These are phyloP conservation scores for Lithodes maja DNA, from an alignment of 2,888 invertebrate species.

Conservation along the genomic window DNA sequence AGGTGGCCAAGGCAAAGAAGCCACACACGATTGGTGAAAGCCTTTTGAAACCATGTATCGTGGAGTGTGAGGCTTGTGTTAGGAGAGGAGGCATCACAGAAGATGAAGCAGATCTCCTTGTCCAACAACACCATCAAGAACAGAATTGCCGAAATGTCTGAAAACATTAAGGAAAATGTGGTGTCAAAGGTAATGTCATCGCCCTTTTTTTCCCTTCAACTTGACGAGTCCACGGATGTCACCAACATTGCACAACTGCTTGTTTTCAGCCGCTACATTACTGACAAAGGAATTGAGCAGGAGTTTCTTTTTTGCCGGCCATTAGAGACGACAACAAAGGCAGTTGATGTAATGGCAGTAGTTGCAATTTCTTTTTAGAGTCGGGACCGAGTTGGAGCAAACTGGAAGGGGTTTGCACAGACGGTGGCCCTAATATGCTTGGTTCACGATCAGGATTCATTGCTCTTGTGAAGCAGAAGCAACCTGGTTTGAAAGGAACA, in stretches of 20 bases:
- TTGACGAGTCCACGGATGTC: slow-evolving; percentile 32
- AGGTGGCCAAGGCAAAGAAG: slow-evolving; percentile 34
- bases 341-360: neutral
- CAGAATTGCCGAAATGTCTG: slow-evolving; percentile 39
- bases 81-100: slow-evolving; percentile 26
- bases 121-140: slow-evolving; percentile 39
- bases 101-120: slow-evolving; percentile 41
- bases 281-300: slow-evolving; percentile 1
- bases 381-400: slow-evolving; percentile 12
- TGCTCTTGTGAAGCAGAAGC: neutral
- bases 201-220: slow-evolving; percentile 19
- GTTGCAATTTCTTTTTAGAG: neutral
- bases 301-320: slow-evolving; percentile 30
- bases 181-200: slow-evolving; percentile 28
- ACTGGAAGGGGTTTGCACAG: neutral
- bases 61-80: slow-evolving; percentile 20
- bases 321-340: slow-evolving; percentile 13
- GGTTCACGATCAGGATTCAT: neutral
- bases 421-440: neutral
- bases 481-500: slow-evolving; percentile 1
- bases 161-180: slow-evolving; percentile 34
- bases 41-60: slow-evolving; percentile 35
- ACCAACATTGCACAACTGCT: slow-evolving; percentile 35
- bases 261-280: slow-evolving; percentile 29
- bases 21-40: slow-evolving; percentile 40